Base-by-base conservation (phyloP, 2,888 invertebrate species). In the Hoplodrina blanda region DNA sequence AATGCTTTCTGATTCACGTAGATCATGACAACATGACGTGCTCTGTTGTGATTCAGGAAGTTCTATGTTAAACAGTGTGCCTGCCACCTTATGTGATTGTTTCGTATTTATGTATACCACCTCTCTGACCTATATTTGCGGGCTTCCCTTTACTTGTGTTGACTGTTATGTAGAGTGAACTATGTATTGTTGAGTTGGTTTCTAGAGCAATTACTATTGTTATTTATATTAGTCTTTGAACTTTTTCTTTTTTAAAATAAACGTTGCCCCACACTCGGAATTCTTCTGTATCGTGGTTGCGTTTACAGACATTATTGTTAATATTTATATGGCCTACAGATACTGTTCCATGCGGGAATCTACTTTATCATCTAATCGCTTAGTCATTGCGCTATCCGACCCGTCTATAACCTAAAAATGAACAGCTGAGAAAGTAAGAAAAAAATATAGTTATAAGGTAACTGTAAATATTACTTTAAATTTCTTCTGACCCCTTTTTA, bases 61-160 rank as follows among this genome's bases (percentile, higher is more conserved):
- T 60, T 50, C n/a, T 46, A 72, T 76, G 50, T 37, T 37, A 67
- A 72, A 44, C 19, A 75, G 50, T 60, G 54, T 69, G 15, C 37
- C 54, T 69, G 33, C 69, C 44, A 60, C 59, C 52, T 25, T 60
- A 76, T 55, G 33, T 44, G 10, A 73, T 60, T 60, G 76, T 53
- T 54, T 76, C 57, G 25, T 55, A 60, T 60, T 33, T 69, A 55
- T 44, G 20, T 76, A 44, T 25, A 55, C 20, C 44, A 52, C 44
- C 44, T 69, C 46, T 44, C 60, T 69, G 73, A 73, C 73, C 73
- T 73, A 60, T 69, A 55, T 73, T 73, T 60, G n/a, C 50, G 50
- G 50, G 73, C 77, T 69, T 73, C 73, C 19, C 15, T 55, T 60
- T 60, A 10, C 49, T 56, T 44, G 5, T n/a, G 7, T 49, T 19